phyloP scores from a whole-genome alignment of 2,888 invertebrate genomes.

The Drosophila stalkeri region DNA sequence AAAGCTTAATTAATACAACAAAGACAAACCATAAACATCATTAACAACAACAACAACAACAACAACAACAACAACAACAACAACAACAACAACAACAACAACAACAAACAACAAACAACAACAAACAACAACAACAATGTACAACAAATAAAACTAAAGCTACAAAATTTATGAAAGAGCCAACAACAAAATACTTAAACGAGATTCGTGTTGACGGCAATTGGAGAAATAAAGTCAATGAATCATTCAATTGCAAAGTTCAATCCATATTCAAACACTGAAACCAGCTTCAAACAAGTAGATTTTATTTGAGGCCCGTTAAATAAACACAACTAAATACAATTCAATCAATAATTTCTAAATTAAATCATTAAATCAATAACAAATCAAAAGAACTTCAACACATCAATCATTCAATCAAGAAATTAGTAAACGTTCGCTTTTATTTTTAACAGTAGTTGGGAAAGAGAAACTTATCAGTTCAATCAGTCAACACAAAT shows the following conservation, averaged over 20 bases:
- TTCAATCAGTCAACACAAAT: not conserved
- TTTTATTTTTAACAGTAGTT: not conserved
- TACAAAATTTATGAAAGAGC: slow-evolving; percentile 16
- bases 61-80: slow-evolving; percentile 21
- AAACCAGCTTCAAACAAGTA: not conserved
- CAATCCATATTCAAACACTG: not conserved
- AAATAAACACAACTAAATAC: not conserved
- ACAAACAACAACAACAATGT: slow-evolving; percentile 19
- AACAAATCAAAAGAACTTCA: no score
- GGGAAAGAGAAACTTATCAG: not conserved
- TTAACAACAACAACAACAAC: slow-evolving; percentile 13
- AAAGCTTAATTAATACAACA: slow-evolving; percentile 29
- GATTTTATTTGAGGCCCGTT: not conserved
- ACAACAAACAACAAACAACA: slow-evolving; percentile 24
- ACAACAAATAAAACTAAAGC: slow-evolving; percentile 16
- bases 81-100: slow-evolving; percentile 15
- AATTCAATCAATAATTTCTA: not conserved
- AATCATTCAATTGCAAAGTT: slow-evolving; percentile 4
- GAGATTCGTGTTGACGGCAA: slow-evolving; percentile 9
- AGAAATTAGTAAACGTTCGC: not conserved
- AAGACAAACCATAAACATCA: slow-evolving; percentile 14
- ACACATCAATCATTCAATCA: not conserved
- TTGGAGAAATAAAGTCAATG: slow-evolving; percentile 8
- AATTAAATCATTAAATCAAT: no score
- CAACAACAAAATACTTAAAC: slow-evolving; percentile 5